These are phyloP conservation scores for Etheostoma nigrum DNA, from an alignment of 2,797 vertebrate genomes.

Conservation along the genomic window DNA sequence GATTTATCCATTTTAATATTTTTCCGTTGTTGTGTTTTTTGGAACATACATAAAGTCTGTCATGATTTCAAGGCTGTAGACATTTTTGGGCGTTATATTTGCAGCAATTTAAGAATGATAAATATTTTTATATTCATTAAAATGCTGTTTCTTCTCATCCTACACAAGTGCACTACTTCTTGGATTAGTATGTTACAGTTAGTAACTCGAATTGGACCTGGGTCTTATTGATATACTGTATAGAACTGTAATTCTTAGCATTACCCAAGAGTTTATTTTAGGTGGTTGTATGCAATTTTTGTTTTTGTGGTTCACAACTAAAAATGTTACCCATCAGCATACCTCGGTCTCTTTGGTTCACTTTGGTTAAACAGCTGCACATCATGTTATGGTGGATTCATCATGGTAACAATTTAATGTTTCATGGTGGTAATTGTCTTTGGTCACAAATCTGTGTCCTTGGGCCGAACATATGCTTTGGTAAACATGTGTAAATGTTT, in stretches of 20 bases:
- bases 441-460: conserved; percentile 33
- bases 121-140: background rate
- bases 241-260: background rate
- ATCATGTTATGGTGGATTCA: conserved; percentile 25
- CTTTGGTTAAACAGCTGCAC: conserved; percentile 10
- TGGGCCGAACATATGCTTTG: conserved; percentile 1
- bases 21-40: background rate
- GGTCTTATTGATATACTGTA: rapidly evolving
- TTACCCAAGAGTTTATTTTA: background rate
- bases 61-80: background rate
- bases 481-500: conserved; percentile 24
- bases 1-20: background rate
- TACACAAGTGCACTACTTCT: background rate
- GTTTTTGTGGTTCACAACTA: background rate
- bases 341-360: background rate
- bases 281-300: background rate
- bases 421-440: conserved; percentile 43
- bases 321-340: background rate
- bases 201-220: no score
- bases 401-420: conserved; percentile 27
- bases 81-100: background rate
- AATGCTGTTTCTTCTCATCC: background rate
- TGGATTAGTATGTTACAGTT: background rate
- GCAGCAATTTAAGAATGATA: background rate
- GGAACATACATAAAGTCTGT: background rate